Evolutionary conservation across 2,113 vertebrate genomes (phyloP).

Genomic region (Albula glossodonta): DNA sequence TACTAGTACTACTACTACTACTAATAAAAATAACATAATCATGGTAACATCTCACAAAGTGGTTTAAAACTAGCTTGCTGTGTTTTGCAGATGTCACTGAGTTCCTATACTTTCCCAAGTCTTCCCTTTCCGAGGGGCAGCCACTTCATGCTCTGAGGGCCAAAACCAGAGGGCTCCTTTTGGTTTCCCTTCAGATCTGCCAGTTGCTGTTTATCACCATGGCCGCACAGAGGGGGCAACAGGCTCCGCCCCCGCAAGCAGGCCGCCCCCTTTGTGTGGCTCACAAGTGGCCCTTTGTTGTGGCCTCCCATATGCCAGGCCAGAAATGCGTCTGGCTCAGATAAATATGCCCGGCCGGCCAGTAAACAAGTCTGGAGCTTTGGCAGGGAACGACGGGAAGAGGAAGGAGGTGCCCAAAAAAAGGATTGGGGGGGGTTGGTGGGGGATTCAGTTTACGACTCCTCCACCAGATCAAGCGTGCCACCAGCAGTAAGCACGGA

Average conservation of each 20-base stretch:
- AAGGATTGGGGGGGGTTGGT: slow-evolving; percentile 17
- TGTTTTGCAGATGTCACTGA: background rate
- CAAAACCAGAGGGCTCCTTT: slow-evolving; percentile 5
- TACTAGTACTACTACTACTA: too few relatives aligned
- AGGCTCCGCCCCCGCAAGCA: slow-evolving; percentile 43
- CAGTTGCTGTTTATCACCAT: slow-evolving; percentile 41
- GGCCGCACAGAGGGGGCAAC: slow-evolving; percentile 1
- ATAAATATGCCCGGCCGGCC: slow-evolving; percentile 39
- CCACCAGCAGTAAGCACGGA: slow-evolving; percentile 31
- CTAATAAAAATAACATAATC: too few relatives aligned
- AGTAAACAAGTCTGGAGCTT: slow-evolving; percentile 48
- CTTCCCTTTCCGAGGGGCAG: background rate
- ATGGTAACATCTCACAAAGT: too few relatives aligned
- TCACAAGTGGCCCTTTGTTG: slow-evolving; percentile 57
- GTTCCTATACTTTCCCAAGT: background rate
- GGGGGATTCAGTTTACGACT: slow-evolving; percentile 22
- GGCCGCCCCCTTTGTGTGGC: slow-evolving; percentile 44
- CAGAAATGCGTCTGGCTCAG: slow-evolving; percentile 35
- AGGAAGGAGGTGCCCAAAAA: slow-evolving; percentile 10
- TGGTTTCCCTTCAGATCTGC: slow-evolving; percentile 18
- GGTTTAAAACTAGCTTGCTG: background rate
- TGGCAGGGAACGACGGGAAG: background rate
- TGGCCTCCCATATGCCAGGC: slow-evolving; percentile 52
- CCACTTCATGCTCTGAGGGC: background rate
- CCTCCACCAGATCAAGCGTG: slow-evolving; percentile 39